Evolutionary conservation across 2,888 invertebrate species (phyloP).

Genomic region (Anarsia innoxiella): DNA sequence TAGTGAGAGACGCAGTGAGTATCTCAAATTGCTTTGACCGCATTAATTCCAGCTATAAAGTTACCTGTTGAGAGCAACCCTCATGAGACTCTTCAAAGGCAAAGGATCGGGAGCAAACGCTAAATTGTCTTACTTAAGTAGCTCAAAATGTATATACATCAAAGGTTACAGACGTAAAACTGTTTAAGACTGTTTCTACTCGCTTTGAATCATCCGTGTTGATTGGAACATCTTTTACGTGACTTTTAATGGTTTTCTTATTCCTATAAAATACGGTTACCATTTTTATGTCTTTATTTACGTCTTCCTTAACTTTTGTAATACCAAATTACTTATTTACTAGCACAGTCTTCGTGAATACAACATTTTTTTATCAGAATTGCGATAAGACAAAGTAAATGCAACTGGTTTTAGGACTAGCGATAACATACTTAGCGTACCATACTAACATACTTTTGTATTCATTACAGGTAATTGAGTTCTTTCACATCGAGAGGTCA

Average conservation of each 20-base stretch:
- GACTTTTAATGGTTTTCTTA: too few species aligned
- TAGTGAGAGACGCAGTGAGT: slow-evolving; percentile 39
- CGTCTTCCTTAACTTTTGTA: too few species aligned
- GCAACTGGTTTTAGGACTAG: slow-evolving; percentile 16
- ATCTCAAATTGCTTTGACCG: slow-evolving; percentile 55
- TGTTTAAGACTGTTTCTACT: too few species aligned
- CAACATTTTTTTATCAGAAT: slow-evolving; percentile 1
- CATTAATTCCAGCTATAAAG: slow-evolving; percentile 56
- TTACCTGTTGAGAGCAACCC: slow-evolving; percentile 54
- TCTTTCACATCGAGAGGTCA: not conserved
- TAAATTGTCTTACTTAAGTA: slow-evolving; percentile 54
- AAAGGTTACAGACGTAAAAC: slow-evolving; percentile 27
- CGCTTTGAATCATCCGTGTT: too few species aligned
- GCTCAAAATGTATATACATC: slow-evolving; percentile 33
- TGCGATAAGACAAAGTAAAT: slow-evolving; percentile 21
- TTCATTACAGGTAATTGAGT: slow-evolving; percentile 20
- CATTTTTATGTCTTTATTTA: too few species aligned
- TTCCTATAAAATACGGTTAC: too few species aligned
- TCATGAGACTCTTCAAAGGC: slow-evolving; percentile 46
- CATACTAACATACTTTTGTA: slow-evolving; percentile 20
- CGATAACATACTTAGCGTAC: slow-evolving; percentile 22
- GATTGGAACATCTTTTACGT: too few species aligned
- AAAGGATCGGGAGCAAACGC: slow-evolving; percentile 39
- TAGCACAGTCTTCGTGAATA: too few species aligned
- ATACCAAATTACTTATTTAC: too few species aligned